A percentile compares a stretch with the other conserved stretches of the same genome.
Evolutionary conservation across 2,888 invertebrate genomes (phyloP).

Genomic region (Hoplodrina blanda): DNA sequence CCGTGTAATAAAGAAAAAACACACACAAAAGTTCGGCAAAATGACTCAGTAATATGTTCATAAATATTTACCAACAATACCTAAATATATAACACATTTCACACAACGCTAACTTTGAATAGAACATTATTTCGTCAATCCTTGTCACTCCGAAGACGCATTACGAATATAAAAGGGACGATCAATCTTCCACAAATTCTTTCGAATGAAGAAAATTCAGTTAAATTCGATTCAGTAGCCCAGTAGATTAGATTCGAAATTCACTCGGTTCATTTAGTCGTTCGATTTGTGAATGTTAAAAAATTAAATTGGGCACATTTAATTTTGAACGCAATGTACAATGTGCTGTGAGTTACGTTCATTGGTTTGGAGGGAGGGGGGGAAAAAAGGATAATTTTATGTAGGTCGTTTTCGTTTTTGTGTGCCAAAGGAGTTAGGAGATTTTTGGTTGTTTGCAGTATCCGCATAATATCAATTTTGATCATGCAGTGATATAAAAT

Average conservation of each 20-base stretch:
- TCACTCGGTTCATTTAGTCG: constrained; percentile 42
- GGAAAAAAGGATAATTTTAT: constrained; percentile 30
- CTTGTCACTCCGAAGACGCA: constrained; percentile 33
- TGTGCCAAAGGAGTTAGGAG: neutral
- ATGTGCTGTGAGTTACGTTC: constrained; percentile 27
- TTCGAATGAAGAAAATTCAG: constrained; percentile 45
- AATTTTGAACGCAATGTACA: constrained; percentile 23
- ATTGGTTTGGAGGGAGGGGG: constrained; percentile 2
- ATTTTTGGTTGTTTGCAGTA: neutral
- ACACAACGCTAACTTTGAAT: constrained; percentile 22
- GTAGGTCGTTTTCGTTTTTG: constrained; percentile 12
- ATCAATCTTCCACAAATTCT: constrained; percentile 46
- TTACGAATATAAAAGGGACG: constrained; percentile 43
- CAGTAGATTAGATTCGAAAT: constrained; percentile 47
- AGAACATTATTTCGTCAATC: constrained; percentile 39
- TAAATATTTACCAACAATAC: constrained; percentile 22
- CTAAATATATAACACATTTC: constrained; percentile 20
- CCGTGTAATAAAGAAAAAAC: neutral
- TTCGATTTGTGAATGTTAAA: constrained; percentile 45
- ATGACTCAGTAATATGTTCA: neutral
- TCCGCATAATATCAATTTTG: neutral
- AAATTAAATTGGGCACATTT: constrained; percentile 44
- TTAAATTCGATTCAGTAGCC: constrained; percentile 52
- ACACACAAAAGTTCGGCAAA: neutral
- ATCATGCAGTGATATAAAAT: too few species aligned